Evolutionary conservation across 2,888 invertebrate genomes (phyloP).

Genomic region (Morpho achilles): DNA sequence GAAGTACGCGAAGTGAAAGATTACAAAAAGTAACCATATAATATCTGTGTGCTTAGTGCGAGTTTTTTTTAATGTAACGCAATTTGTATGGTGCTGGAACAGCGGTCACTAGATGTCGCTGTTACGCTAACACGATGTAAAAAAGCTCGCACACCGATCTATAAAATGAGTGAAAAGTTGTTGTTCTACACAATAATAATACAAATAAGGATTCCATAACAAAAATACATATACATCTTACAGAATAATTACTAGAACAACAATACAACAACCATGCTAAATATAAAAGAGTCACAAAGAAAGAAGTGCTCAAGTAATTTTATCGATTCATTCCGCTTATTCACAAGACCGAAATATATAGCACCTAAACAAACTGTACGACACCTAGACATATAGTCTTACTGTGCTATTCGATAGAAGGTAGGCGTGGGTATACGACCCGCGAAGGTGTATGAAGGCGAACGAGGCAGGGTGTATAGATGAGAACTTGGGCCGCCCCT

Average conservation of each 20-base stretch:
- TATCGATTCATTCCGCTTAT: constrained; percentile 3
- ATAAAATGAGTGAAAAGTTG: too few relatives aligned
- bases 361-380: constrained; percentile 20
- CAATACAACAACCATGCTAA: constrained; percentile 6
- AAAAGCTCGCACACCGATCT: too few relatives aligned
- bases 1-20: too few relatives aligned
- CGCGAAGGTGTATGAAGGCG: constrained; percentile 62
- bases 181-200: too few relatives aligned
- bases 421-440: constrained; percentile 72
- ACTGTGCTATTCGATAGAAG: constrained; percentile 72
- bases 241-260: neutral
- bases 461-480: constrained; percentile 62
- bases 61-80: too few relatives aligned
- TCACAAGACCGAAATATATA: constrained; percentile 7
- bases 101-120: too few relatives aligned
- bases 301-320: neutral
- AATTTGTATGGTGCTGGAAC: too few relatives aligned
- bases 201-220: too few relatives aligned
- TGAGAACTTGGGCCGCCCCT: constrained; percentile 71
- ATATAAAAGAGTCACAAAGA: neutral
- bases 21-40: too few relatives aligned
- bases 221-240: too few relatives aligned
- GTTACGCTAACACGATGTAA: too few relatives aligned
- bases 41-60: too few relatives aligned
- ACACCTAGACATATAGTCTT: constrained; percentile 54